Base-by-base conservation (phyloP, 2,888 invertebrate species). In the Anarsia innoxiella region DNA sequence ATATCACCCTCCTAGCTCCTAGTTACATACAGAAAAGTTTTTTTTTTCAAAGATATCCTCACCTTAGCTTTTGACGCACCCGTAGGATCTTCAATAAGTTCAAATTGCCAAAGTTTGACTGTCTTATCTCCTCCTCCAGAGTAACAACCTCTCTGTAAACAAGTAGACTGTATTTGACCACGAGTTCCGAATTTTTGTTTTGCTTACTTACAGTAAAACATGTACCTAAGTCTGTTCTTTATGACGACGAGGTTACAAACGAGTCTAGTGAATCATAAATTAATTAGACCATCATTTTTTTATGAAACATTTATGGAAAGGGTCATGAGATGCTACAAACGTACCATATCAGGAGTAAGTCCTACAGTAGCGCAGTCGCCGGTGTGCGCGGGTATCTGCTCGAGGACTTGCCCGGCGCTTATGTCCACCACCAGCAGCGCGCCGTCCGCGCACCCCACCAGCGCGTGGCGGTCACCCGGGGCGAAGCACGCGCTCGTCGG, bases 91-190 rank as follows among this genome's bases (percentile, higher is more conserved):
- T 88, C 86, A 27, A 96, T 88, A 9, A 97, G 84, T 66, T 97
- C 95, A 67, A 97, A 97, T 39, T 92, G 90, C 98, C 98, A 99
- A 55, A 97, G 91, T 72, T 96, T 97, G 0, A 97, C 93, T 0
- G 93, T 93, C 46, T 93, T 90, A 67, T 99, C 98, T 1, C 92
- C 92, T 37, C 97, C 93, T 1, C 96, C 97, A 2, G 95, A 92
- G 5, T 90, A 90, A 56, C 94, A 91, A 1, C 95, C 94, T 53
- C 90, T 83, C 91, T 91, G 62, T 14, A 83, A 74, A 26, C n/a
- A n/a, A n/a, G n/a, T n/a, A n/a, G n/a, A n/a, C n/a, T n/a, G n/a
- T n/a, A n/a, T n/a, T n/a, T n/a, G n/a, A n/a, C n/a, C n/a, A n/a
- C n/a, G n/a, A n/a, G n/a, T n/a, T n/a, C n/a, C n/a, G n/a, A n/a